A percentile compares a stretch with the other conserved stretches of the same genome.
These are phyloP conservation scores for Holotrichia oblita DNA, from an alignment of 1,140 invertebrate genomes.

Conservation along the genomic window DNA sequence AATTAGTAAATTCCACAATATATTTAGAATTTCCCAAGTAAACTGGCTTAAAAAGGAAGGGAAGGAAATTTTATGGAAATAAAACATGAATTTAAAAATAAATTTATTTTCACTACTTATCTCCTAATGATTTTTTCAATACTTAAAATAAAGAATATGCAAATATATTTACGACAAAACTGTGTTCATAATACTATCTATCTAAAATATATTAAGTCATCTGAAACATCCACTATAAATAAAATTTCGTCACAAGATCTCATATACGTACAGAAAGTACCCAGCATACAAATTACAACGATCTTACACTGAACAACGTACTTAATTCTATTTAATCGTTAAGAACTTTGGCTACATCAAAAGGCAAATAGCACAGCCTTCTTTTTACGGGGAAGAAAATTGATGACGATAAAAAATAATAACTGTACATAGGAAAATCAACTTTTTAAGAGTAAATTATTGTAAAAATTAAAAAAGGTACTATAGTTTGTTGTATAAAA, in stretches of 20 bases:
- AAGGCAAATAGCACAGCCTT: conserved; percentile 32
- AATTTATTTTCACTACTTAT: too few species aligned
- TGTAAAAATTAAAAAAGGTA: not conserved
- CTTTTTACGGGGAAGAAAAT: not conserved
- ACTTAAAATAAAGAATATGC: not conserved
- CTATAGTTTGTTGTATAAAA: not conserved
- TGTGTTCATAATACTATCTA: not conserved
- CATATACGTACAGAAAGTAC: not conserved
- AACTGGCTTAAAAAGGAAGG: too few species aligned
- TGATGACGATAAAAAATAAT: not conserved
- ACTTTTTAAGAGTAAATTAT: conserved; percentile 4
- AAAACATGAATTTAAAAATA: too few species aligned
- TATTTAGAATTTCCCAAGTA: too few species aligned
- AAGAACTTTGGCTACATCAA: conserved; percentile 27
- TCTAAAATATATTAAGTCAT: conserved; percentile 18
- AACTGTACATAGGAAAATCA: conserved; percentile 28
- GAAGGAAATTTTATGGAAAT: too few species aligned
- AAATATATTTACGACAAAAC: not conserved
- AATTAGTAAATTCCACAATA: too few species aligned
- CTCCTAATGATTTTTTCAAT: not conserved
- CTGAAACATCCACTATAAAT: not conserved
- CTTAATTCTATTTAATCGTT: not conserved
- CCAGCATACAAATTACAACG: not conserved
- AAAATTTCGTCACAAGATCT: not conserved
- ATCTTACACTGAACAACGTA: not conserved